Evolutionary conservation across 2,888 invertebrate genomes (phyloP).

Genomic region (Parasteatoda lunata): DNA sequence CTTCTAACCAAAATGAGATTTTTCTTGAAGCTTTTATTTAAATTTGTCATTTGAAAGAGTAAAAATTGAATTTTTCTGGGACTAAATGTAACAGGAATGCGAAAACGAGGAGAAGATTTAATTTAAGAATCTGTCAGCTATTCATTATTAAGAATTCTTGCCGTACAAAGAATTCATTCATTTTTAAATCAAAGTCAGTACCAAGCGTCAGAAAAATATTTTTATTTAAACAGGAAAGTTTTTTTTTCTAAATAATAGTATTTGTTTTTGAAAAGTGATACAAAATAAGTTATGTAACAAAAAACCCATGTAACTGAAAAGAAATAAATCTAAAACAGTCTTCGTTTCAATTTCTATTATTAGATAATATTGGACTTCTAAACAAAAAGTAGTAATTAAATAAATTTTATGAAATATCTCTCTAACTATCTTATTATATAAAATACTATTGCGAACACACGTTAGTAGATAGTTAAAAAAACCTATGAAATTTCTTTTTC

Average conservation of each 20-base stretch:
- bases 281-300: no score
- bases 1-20: not conserved
- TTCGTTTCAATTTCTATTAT: no score
- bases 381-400: no score
- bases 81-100: not conserved
- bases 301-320: no score
- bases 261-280: no score
- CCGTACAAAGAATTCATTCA: not conserved
- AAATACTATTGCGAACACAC: no score
- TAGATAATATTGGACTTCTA: no score
- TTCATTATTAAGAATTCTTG: not conserved
- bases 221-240: not conserved
- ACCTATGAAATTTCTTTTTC: no score
- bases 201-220: not conserved
- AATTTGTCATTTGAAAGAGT: constrained; percentile 5
- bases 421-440: no score
- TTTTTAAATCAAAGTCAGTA: not conserved
- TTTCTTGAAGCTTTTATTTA: not conserved
- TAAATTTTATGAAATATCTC: no score
- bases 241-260: not conserved
- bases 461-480: no score
- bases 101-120: not conserved
- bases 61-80: not conserved
- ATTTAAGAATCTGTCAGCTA: not conserved
- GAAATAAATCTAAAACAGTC: no score